Conservation (phyloP, 2,797 vertebrate species). For the Coranthus polyacanthus region DNA sequence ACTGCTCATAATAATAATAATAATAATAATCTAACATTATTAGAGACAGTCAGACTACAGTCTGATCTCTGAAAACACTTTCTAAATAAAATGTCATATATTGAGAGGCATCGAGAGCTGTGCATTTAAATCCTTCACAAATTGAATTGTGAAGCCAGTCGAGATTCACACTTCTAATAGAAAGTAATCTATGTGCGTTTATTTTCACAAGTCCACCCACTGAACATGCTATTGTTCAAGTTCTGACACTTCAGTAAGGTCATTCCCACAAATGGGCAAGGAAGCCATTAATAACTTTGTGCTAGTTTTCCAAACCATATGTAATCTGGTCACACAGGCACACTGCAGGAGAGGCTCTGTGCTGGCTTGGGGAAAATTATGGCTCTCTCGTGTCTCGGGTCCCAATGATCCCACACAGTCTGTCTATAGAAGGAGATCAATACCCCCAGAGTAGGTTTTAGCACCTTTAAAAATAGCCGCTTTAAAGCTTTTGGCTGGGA, state of each 20-base stretch:
- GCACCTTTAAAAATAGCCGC: slow-evolving; percentile 60
- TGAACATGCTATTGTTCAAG: not conserved
- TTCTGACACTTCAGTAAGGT: slow-evolving; percentile 19
- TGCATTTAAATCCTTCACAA: too few species aligned
- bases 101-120: too few species aligned
- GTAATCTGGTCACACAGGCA: slow-evolving; percentile 49
- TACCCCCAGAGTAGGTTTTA: slow-evolving; percentile 66
- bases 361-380: slow-evolving; percentile 48
- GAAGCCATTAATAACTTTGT: slow-evolving; percentile 14
- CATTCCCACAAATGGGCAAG: slow-evolving; percentile 12
- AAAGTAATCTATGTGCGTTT: not conserved
- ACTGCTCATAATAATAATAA: too few species aligned
- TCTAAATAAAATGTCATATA: too few species aligned
- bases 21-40: too few species aligned
- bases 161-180: too few species aligned
- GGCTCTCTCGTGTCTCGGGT: slow-evolving; percentile 46
- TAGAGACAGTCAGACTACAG: too few species aligned
- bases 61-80: too few species aligned
- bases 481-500: slow-evolving; percentile 26
- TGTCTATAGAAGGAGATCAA: slow-evolving; percentile 69
- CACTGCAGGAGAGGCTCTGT: slow-evolving; percentile 39
- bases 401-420: slow-evolving; percentile 53
- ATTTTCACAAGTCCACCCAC: not conserved
- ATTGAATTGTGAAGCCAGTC: too few species aligned
- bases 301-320: slow-evolving; percentile 10